A percentile compares a stretch with the other conserved stretches of the same genome.
These are phyloP conservation scores for Myanophis thanlyinensis DNA, from an alignment of 2,113 vertebrate genomes.

Conservation along the genomic window DNA sequence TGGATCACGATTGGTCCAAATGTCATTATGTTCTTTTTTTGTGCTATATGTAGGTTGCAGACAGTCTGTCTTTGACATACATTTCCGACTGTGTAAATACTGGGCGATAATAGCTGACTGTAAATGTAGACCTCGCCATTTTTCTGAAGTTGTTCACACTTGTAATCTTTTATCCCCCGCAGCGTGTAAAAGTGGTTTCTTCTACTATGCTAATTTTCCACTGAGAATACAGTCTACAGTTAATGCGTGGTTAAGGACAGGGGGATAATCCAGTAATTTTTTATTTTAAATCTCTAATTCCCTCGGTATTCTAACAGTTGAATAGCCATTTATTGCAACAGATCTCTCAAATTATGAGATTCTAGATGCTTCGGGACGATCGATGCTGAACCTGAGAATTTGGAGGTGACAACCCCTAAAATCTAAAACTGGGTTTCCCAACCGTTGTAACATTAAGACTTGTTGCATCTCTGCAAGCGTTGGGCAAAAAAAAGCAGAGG, in stretches of 20 bases:
- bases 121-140: background rate
- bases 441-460: background rate
- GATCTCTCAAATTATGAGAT: background rate
- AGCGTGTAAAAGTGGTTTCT: no score
- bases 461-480: background rate
- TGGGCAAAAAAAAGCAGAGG: background rate
- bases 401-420: background rate
- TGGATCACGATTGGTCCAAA: background rate
- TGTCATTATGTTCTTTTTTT: background rate
- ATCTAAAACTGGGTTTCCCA: background rate
- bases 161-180: no score
- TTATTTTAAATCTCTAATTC: background rate
- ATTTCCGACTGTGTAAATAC: background rate
- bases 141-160: no score
- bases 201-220: background rate
- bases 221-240: background rate
- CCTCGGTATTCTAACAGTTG: background rate
- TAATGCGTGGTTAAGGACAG: background rate
- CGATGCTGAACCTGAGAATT: background rate
- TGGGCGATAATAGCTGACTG: background rate
- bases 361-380: background rate
- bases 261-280: background rate
- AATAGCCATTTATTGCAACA: background rate
- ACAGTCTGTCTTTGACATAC: background rate
- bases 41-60: background rate